Conservation (phyloP, 2,888 invertebrate species). For the Arrhopalites spinosus region DNA sequence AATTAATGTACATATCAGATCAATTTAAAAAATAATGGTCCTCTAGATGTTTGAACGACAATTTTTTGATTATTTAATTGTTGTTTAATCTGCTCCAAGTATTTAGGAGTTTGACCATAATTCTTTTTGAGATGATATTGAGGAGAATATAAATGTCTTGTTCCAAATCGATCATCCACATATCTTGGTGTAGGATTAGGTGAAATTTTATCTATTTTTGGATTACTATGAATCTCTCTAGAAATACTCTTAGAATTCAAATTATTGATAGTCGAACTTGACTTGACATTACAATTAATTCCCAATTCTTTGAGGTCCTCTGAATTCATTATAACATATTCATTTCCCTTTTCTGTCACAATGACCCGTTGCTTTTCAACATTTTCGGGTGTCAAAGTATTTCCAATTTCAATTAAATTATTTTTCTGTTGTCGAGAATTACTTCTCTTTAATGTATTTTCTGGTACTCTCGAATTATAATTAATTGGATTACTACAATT, state of each 20-base stretch:
- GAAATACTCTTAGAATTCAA: neutral
- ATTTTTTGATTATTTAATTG: slow-evolving; percentile 7
- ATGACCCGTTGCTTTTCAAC: slow-evolving; percentile 10
- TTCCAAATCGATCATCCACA: slow-evolving; percentile 24
- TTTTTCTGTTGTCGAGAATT: neutral
- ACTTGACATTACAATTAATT: neutral
- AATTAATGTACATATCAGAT: too few relatives aligned
- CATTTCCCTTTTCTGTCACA: slow-evolving; percentile 5
- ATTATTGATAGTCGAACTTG: neutral
- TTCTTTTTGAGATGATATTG: slow-evolving; percentile 7
- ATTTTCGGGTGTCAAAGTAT: too few relatives aligned
- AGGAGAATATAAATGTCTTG: neutral
- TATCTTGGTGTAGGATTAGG: neutral
- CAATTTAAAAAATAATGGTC: neutral
- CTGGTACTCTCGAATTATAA: neutral
- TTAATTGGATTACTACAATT: neutral
- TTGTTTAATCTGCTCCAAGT: slow-evolving; percentile 10
- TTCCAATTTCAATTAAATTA: neutral
- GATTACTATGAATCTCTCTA: too few relatives aligned
- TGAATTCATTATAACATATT: neutral
- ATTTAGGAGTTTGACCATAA: slow-evolving; percentile 17
- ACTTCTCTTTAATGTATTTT: neutral
- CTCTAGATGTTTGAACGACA: neutral
- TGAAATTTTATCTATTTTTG: too few relatives aligned
- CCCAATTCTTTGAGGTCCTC: neutral